phyloP scores from a whole-genome alignment of 2,113 vertebrate species.

The Tragelaphus buxtoni region DNA sequence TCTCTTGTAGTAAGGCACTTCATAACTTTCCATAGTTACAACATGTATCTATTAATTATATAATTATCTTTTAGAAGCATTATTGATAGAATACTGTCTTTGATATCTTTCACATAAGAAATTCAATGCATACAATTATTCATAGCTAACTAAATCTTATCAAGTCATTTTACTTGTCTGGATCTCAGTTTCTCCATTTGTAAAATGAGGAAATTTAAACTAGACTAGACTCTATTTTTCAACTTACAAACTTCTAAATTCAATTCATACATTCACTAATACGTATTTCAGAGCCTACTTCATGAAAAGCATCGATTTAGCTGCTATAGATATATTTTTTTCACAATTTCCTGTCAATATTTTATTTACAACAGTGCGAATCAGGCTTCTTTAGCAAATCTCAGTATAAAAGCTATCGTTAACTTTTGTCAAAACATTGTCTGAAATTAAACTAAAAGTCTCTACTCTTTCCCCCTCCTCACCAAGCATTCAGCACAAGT shows the following conservation, averaged over 20 bases:
- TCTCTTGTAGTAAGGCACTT: constrained; percentile 28
- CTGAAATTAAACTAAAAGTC: neutral
- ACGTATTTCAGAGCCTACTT: neutral
- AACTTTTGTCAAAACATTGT: constrained; percentile 17
- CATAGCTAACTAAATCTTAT: neutral
- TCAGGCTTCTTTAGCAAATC: neutral
- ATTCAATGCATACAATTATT: neutral
- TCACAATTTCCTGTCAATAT: neutral
- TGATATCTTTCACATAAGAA: constrained; percentile 24
- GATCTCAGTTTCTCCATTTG: neutral
- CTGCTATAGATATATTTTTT: neutral
- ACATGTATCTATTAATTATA: constrained; percentile 27
- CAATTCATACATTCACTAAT: neutral
- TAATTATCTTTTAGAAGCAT: constrained; percentile 16
- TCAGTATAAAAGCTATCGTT: neutral
- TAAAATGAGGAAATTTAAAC: constrained; percentile 32
- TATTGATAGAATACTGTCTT: constrained; percentile 21
- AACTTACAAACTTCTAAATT: neutral
- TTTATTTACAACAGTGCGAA: neutral
- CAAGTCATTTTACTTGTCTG: neutral
- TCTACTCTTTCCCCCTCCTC: neutral
- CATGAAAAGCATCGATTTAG: neutral
- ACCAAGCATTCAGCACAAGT: neutral
- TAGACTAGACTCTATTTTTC: neutral
- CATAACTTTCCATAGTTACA: constrained; percentile 37